Percentiles rank a stretch among this genome's conserved stretches.
These are phyloP conservation scores for Rhincodon typus DNA, from an alignment of 2,797 vertebrate genomes.

Conservation along the genomic window DNA sequence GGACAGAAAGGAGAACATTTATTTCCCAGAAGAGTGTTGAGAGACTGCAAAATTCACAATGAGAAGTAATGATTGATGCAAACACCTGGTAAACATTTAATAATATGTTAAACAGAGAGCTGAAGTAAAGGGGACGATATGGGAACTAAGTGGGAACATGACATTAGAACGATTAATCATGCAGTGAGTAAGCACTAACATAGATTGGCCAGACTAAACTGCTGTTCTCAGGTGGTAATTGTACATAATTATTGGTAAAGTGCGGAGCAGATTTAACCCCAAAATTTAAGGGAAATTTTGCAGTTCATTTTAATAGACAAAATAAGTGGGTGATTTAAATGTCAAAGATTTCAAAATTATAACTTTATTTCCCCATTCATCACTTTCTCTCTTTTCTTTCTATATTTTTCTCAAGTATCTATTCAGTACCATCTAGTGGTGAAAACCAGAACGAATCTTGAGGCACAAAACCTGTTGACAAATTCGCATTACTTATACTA, in stretches of 20 bases:
- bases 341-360: not conserved
- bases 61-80: not conserved
- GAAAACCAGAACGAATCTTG: not conserved
- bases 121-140: not conserved
- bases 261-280: not conserved
- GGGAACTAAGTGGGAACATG: not conserved
- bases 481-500: not conserved
- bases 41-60: not conserved
- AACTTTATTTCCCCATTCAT: not conserved
- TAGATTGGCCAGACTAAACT: not conserved
- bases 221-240: not conserved
- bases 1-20: not conserved
- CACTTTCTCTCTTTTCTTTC: not conserved
- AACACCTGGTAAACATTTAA: not conserved
- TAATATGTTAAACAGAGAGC: not conserved
- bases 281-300: not conserved
- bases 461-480: not conserved
- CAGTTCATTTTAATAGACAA: not conserved
- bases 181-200: not conserved
- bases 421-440: slow-evolving; percentile 27
- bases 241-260: not conserved
- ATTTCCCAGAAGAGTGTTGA: not conserved
- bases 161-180: not conserved
- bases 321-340: not conserved
- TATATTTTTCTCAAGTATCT: not conserved